Percentiles rank a stretch among this genome's conserved stretches.
Evolutionary conservation across 2,888 invertebrate genomes (phyloP).

Genomic region (Axea sp.): DNA sequence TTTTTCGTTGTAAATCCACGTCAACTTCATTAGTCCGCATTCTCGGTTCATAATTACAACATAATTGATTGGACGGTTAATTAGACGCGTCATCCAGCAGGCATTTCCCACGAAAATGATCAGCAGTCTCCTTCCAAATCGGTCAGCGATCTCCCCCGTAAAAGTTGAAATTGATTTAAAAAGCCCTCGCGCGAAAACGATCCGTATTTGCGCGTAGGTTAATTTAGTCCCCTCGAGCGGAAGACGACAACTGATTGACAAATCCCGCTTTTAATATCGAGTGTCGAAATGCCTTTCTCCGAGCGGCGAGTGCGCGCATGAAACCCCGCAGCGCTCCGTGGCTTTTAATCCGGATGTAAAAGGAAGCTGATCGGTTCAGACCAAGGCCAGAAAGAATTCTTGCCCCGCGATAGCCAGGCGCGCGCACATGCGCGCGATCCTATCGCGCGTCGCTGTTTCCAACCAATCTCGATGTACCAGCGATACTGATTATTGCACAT

Average conservation of each 20-base stretch:
- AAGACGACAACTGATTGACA: slow-evolving; percentile 34
- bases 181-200: slow-evolving; percentile 14
- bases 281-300: slow-evolving; percentile 35
- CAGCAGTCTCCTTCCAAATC: no score
- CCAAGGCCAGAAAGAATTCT: slow-evolving; percentile 13
- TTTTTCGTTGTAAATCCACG: background rate
- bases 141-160: background rate
- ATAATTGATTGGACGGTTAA: slow-evolving; percentile 5
- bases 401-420: slow-evolving; percentile 2
- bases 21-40: slow-evolving; percentile 6
- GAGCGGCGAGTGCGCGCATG: no score
- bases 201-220: background rate
- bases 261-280: slow-evolving; percentile 31
- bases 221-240: slow-evolving; percentile 12
- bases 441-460: background rate
- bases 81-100: slow-evolving; percentile 6
- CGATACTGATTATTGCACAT: background rate
- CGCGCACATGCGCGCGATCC: background rate
- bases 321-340: slow-evolving; percentile 29
- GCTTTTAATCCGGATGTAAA: slow-evolving; percentile 38
- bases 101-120: slow-evolving; percentile 25
- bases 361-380: slow-evolving; percentile 24
- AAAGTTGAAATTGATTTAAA: slow-evolving; percentile 9
- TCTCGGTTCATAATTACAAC: slow-evolving; percentile 6
- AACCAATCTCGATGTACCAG: background rate